Evolutionary conservation across 2,888 invertebrate genomes (phyloP).

Genomic region (Helleia helle): DNA sequence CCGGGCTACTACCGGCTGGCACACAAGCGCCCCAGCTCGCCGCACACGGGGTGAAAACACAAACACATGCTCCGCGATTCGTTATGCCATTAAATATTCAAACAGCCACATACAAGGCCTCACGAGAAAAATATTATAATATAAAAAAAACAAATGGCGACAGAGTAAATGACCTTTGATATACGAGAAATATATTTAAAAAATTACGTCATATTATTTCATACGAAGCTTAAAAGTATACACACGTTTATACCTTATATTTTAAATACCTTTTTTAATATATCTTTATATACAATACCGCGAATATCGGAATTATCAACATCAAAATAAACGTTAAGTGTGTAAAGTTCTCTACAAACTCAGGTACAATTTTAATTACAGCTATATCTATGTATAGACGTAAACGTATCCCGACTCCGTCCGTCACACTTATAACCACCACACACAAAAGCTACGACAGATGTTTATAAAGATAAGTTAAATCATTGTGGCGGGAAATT

Average conservation of each 20-base stretch:
- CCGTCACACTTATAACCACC: slow-evolving; percentile 66
- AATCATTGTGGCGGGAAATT: slow-evolving; percentile 13
- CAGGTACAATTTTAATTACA: slow-evolving; percentile 69
- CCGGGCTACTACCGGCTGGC: slow-evolving; percentile 57
- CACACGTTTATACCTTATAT: too few relatives aligned
- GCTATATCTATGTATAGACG: slow-evolving; percentile 46
- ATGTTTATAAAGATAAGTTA: slow-evolving; percentile 36
- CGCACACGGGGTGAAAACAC: slow-evolving; percentile 44
- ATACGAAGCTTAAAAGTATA: too few relatives aligned
- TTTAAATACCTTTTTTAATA: too few relatives aligned
- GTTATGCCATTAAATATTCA: slow-evolving; percentile 2
- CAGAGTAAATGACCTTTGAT: too few relatives aligned
- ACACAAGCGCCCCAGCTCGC: slow-evolving; percentile 42
- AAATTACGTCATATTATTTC: too few relatives aligned
- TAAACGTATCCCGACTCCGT: slow-evolving; percentile 60
- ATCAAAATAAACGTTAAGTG: slow-evolving; percentile 12
- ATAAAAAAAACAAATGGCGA: too few relatives aligned
- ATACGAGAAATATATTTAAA: too few relatives aligned
- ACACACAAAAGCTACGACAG: slow-evolving; percentile 60
- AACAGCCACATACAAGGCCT: too few relatives aligned
- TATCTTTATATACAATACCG: not conserved
- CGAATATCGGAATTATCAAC: not conserved
- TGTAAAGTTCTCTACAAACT: slow-evolving; percentile 31
- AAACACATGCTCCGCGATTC: slow-evolving; percentile 20
- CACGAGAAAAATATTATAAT: too few relatives aligned